Conservation (phyloP, 2,888 invertebrate species). For the Tinea trinotella region DNA sequence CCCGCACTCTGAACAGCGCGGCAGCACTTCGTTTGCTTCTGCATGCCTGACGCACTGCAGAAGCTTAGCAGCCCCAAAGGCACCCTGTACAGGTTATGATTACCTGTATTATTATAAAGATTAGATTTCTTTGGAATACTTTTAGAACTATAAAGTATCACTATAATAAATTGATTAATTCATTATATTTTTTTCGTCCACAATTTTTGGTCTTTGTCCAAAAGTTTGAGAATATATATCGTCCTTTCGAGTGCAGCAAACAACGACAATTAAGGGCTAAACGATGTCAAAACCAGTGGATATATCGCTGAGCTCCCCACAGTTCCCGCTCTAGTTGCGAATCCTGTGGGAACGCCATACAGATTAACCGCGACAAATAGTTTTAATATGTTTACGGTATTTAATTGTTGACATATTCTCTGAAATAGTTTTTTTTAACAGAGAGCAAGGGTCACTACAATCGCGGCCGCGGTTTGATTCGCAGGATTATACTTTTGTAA, state of each 20-base stretch:
- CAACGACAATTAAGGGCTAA: constrained; percentile 12
- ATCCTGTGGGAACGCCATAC: constrained; percentile 64
- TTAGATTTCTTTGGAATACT: too few relatives aligned
- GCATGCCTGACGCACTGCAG: too few relatives aligned
- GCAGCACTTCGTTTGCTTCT: too few relatives aligned
- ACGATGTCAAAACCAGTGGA: constrained; percentile 15
- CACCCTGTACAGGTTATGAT: too few relatives aligned
- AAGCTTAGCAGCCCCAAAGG: too few relatives aligned
- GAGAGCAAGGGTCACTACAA: neutral
- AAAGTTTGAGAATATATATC: neutral
- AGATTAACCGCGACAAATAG: constrained; percentile 62
- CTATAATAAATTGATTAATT: too few relatives aligned
- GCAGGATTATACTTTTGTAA: neutral
- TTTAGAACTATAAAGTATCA: too few relatives aligned
- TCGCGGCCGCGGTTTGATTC: neutral
- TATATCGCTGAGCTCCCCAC: neutral
- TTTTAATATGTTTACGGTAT: constrained; percentile 56
- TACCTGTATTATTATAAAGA: too few relatives aligned
- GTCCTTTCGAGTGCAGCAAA: neutral
- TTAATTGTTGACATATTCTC: constrained; percentile 44
- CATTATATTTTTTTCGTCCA: too few relatives aligned
- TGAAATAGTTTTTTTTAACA: constrained; percentile 6
- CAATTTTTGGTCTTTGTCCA: too few relatives aligned
- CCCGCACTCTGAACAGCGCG: too few relatives aligned
- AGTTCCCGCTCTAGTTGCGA: constrained; percentile 24